Evolutionary conservation across 2,797 vertebrate genomes (phyloP), one percentile per base, ranked within the genome.

Genomic region (Pantherophis alleghaniensis): DNA sequence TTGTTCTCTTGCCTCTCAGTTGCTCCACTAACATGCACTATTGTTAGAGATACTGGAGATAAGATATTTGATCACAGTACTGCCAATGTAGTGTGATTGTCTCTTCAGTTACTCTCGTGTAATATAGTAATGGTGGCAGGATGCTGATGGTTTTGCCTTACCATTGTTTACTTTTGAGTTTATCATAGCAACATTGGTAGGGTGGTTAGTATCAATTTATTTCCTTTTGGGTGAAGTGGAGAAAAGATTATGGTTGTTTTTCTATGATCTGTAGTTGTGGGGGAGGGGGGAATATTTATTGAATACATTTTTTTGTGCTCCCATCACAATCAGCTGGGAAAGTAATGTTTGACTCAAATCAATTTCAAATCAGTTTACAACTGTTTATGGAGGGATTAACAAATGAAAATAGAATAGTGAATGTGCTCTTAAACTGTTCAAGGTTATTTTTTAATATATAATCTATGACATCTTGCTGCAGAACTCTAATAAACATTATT

Each of bases 401-500:
- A 32, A 74, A 37, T 74, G 32, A 37, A 74, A 69, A 74, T 37
- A n/a, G 1, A 74, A 32, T 74, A 37, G n/a, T 74, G 66, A 7
- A 74, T 74, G 66, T 37, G 66, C 5, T 37, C n/a, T 74, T 74
- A 32, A 69, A 69, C 66, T 69, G 16, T 32, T 32, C 13, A 69
- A 16, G 14, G 6, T 74, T 74, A 74, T 74, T 74, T 74, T 32
- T 74, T 18, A 60, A 60, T 74, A 74, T 18, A 37, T 4, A 92
- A 88, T 55, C 6, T 7, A 22, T 91, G 59, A 51, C 60, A 92
- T 95, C 87, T 93, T 61, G 42, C 53, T 93, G 32, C 89, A 91
- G 4, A 91, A 92, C 94, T 91, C 94, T 94, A 94, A 94, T 95
- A 91, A 91, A 94, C 95, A 91, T 92, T 87, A 94, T 92, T 94